Conservation (phyloP, 2,888 invertebrate genomes). For the Eupsilia transversa region DNA sequence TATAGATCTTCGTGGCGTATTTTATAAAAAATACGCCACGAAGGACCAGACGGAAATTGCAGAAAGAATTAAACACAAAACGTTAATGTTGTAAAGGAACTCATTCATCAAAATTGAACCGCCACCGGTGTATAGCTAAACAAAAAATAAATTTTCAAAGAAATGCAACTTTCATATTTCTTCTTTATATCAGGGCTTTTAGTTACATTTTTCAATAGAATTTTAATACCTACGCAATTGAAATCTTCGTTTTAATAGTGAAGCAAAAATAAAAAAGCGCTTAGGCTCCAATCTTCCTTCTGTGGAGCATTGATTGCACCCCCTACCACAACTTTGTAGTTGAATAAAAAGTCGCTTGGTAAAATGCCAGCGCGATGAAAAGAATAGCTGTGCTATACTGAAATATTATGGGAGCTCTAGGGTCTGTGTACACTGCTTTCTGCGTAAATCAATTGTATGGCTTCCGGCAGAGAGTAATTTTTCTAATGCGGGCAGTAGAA, state of each 20-base stretch:
- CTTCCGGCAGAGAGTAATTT: conserved; percentile 45
- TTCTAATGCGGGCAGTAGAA: conserved; percentile 45
- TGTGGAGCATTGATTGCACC: conserved; percentile 86
- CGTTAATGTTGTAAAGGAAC: conserved; percentile 42
- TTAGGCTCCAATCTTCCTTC: conserved; percentile 81
- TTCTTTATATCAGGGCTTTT: conserved; percentile 41
- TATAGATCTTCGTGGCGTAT: too few relatives aligned
- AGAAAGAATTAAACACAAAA: conserved; percentile 51
- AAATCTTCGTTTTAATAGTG: conserved; percentile 79
- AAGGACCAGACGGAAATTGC: conserved; percentile 34
- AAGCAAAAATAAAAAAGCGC: conserved; percentile 78
- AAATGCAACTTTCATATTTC: conserved; percentile 45
- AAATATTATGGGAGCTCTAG: conserved; percentile 81
- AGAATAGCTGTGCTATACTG: conserved; percentile 81
- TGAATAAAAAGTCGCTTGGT: conserved; percentile 87
- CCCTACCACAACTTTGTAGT: conserved; percentile 82
- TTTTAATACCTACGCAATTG: conserved; percentile 77
- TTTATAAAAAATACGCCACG: conserved; percentile 38
- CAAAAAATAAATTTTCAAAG: conserved; percentile 37
- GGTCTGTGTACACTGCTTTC: conserved; percentile 71
- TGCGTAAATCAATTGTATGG: conserved; percentile 54
- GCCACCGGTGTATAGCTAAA: conserved; percentile 26
- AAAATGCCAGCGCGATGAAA: conserved; percentile 86
- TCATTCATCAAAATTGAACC: conserved; percentile 54
- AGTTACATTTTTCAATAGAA: conserved; percentile 70